Evolutionary conservation across 2,113 vertebrate species (phyloP), one percentile per base, ranked within the genome.

Genomic region (Osmerus eperlanus): DNA sequence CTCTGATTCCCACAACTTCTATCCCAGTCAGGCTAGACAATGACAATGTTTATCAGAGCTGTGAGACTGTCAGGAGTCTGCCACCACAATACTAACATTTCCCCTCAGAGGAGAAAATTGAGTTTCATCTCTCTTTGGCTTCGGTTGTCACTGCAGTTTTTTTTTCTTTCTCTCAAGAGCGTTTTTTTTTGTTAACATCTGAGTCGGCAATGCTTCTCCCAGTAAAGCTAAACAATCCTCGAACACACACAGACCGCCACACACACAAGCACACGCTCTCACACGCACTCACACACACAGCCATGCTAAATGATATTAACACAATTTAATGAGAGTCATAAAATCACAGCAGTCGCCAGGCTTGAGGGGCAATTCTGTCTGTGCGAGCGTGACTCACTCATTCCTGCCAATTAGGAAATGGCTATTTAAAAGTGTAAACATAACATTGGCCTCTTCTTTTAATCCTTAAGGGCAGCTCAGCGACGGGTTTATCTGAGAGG

Each of bases 381-480:
- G 74, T 76, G 41, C 73, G 81, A 59, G 67, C 70, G 68, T 65
- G 41, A 79, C 62, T 80, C n/a, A 23, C 61, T 68, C 25, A 72
- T 82, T 82, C 65, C 70, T 82, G 78, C 58, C 73, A 75, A 73
- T 83, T 81, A 81, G 78, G 75, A 81, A 75, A 79, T 76, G 23
- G 65, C 76, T 58, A 72, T 81, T 59, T 51, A 80, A 84, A 73
- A 80, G 72, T 65, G 74, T 77, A 81, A 88, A 83, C 66, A 77
- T 65, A 67, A 41, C 74, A 72, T 81, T 29, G 64, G 63, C 75
- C 54, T 72, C n/a, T 25, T 78, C 32, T 66, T 36, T 41, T 59
- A 70, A 65, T 76, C 75, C 83, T 77, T 66, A 64, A 12, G 41
- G 72, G 65, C 58, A 21, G 18, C 61, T 29, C 72, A 53, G 68